Percentiles rank a stretch among this genome's conserved stretches.
These are phyloP conservation scores for Diaprepes abbreviatus DNA, from an alignment of 2,888 invertebrate genomes.

Conservation along the genomic window DNA sequence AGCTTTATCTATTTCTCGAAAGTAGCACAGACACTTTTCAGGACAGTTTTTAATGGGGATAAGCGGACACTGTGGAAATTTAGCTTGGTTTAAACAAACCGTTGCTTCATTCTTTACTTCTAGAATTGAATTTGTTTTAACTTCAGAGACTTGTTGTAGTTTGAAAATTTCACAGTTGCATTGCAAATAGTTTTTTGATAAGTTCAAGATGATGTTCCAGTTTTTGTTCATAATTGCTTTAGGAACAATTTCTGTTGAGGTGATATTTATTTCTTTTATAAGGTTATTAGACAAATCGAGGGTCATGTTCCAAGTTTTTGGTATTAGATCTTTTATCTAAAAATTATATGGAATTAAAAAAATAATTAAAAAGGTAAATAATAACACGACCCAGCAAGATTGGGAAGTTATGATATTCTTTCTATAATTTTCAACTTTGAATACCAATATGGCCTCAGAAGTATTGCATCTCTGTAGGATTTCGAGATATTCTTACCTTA, in stretches of 20 bases:
- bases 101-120: neutral
- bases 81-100: slow-evolving; percentile 6
- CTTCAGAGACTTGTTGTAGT: neutral
- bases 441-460: too few relatives aligned
- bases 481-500: too few relatives aligned
- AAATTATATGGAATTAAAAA: neutral
- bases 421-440: too few relatives aligned
- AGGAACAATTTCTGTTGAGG: neutral
- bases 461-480: too few relatives aligned
- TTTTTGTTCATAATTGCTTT: neutral
- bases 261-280: slow-evolving; percentile 4
- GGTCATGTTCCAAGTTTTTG: neutral
- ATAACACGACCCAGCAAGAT: too few relatives aligned
- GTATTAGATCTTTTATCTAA: slow-evolving; percentile 16
- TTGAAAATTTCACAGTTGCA: slow-evolving; percentile 34
- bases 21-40: slow-evolving; percentile 24
- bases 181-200: slow-evolving; percentile 24
- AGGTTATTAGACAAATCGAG: slow-evolving; percentile 20
- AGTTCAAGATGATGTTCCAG: slow-evolving; percentile 32
- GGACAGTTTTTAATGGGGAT: slow-evolving; percentile 33
- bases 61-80: slow-evolving; percentile 16
- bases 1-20: slow-evolving; percentile 13
- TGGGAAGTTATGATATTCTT: too few relatives aligned
- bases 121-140: neutral
- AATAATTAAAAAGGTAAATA: too few relatives aligned